phyloP scores from a whole-genome alignment of 2,797 vertebrate genomes.

The Aselliscus stoliczkanus region DNA sequence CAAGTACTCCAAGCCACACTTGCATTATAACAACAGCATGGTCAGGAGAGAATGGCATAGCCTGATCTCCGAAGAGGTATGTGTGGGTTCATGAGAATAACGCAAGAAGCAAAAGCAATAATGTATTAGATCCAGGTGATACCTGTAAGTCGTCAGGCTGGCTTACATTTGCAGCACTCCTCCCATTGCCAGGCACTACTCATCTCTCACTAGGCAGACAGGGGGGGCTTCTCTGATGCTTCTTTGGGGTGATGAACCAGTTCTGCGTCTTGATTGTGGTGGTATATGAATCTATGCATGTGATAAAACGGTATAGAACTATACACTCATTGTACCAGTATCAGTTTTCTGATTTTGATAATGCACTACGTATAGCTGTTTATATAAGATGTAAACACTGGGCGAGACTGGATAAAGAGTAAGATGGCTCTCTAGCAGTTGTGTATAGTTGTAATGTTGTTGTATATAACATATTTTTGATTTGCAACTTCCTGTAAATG shows the following conservation, averaged over 20 bases:
- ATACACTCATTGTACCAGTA: not conserved
- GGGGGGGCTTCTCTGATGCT: not conserved
- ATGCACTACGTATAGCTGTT: not conserved
- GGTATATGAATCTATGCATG: not conserved
- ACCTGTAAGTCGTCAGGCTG: not conserved
- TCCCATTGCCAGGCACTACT: not conserved
- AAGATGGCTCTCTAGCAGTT: not conserved
- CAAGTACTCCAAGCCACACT: constrained; percentile 85
- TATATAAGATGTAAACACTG: not conserved
- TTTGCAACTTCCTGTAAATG: not conserved
- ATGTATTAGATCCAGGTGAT: not conserved
- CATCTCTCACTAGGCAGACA: not conserved
- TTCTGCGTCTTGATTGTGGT: not conserved
- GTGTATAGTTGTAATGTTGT: not conserved
- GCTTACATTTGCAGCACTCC: fast-evolving
- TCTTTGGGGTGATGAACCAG: not conserved
- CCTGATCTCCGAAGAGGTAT: constrained; percentile 83
- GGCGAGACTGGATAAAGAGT: not conserved
- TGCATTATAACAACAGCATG: constrained; percentile 84
- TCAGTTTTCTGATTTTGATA: not conserved
- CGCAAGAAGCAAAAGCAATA: not conserved
- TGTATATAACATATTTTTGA: not conserved
- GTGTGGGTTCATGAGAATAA: not conserved
- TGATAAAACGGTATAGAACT: not conserved
- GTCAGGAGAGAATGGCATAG: constrained; percentile 85